A percentile compares a stretch with the other conserved stretches of the same genome.
Conservation (phyloP, 2,113 vertebrate genomes). For the Neodon shergylaensis region DNA sequence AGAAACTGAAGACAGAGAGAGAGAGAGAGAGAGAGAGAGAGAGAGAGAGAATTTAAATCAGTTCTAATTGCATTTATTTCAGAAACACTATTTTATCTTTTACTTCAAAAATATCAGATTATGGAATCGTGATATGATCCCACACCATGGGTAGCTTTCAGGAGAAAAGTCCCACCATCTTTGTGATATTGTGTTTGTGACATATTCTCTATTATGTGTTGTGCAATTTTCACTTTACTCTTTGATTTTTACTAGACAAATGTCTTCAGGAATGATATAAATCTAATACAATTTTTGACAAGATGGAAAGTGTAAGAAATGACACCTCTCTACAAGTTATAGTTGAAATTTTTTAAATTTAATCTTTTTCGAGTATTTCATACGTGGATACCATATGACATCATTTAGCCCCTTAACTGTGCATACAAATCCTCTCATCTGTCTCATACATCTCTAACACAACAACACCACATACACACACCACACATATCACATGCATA, state of each 20-base stretch:
- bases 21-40: background rate
- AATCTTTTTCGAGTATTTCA: background rate
- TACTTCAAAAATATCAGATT: conserved; percentile 21
- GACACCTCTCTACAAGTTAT: background rate
- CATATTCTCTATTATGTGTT: background rate
- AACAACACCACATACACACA: background rate
- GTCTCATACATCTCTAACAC: background rate
- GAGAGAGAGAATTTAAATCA: conserved; percentile 38
- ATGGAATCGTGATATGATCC: conserved; percentile 10
- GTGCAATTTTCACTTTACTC: background rate
- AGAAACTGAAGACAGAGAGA: background rate
- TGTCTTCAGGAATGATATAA: conserved; percentile 46
- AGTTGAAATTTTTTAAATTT: background rate
- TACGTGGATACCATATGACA: background rate
- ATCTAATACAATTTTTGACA: background rate
- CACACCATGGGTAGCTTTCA: conserved; percentile 32
- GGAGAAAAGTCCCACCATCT: background rate
- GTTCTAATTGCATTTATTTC: conserved; percentile 67
- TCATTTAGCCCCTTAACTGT: background rate
- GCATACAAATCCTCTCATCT: background rate
- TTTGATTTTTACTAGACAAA: conserved; percentile 24
- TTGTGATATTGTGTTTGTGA: background rate
- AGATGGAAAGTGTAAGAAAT: background rate
- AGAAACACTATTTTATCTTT: conserved; percentile 63
- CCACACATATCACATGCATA: no score